Evolutionary conservation across 2,113 vertebrate genomes (phyloP).

Genomic region (Semicossyphus pulcher): DNA sequence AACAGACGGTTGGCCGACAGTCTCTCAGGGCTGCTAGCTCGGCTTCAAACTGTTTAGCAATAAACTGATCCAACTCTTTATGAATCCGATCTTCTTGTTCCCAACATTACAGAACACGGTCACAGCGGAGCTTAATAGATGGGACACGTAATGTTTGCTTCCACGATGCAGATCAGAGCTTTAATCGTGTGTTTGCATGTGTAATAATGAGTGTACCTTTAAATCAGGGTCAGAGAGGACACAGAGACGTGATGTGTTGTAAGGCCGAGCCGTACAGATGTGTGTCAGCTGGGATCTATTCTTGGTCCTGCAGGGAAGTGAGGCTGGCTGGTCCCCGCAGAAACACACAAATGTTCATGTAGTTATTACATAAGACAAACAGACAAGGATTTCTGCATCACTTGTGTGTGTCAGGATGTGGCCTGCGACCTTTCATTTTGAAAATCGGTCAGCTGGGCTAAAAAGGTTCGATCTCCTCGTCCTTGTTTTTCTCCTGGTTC

Average conservation of each 20-base stretch:
- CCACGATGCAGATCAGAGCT: no score
- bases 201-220: no score
- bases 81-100: no score
- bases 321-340: constrained; percentile 10
- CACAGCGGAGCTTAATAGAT: no score
- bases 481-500: neutral
- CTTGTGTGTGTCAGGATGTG: neutral
- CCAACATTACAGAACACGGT: no score
- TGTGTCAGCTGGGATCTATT: constrained; percentile 27
- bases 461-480: neutral
- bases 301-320: constrained; percentile 32
- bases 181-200: no score
- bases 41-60: no score
- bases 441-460: neutral
- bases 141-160: no score
- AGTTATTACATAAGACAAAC: constrained; percentile 28
- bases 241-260: neutral
- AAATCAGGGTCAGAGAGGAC: neutral
- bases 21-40: no score
- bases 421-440: neutral
- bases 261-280: constrained; percentile 6
- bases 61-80: no score
- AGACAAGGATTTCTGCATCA: constrained; percentile 54
- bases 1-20: no score
- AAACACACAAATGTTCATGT: constrained; percentile 9